phyloP scores from a whole-genome alignment of 2,113 vertebrate species.

The Hiodon alosoides region DNA sequence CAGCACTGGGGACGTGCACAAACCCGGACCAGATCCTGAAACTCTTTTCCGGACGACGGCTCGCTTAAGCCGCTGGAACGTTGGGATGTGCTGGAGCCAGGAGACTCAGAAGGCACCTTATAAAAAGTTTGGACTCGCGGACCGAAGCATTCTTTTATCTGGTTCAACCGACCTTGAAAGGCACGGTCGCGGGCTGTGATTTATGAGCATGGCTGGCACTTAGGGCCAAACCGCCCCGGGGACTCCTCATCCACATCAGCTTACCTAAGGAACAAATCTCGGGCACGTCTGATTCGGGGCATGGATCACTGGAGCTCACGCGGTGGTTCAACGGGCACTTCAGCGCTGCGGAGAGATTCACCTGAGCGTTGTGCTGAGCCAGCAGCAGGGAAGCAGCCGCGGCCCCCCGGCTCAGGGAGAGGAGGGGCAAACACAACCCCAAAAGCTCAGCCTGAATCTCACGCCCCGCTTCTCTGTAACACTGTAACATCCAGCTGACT shows the following conservation, averaged over 20 bases:
- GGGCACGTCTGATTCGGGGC: background rate
- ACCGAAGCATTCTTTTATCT: background rate
- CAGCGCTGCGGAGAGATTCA: background rate
- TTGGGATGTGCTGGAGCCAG: too few relatives aligned
- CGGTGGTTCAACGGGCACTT: background rate
- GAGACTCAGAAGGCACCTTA: background rate
- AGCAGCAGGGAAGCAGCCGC: background rate
- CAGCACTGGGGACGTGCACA: too few relatives aligned
- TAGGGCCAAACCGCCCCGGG: background rate
- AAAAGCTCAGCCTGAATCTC: background rate
- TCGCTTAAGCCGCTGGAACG: too few relatives aligned
- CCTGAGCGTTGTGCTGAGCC: background rate
- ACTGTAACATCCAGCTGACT: background rate
- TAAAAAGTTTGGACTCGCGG: background rate
- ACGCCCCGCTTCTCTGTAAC: background rate
- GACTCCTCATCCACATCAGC: background rate
- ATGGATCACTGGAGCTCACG: background rate
- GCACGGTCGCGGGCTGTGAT: background rate
- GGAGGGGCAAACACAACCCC: background rate
- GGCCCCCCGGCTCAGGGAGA: background rate
- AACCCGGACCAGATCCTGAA: too few relatives aligned
- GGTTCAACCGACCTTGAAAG: background rate
- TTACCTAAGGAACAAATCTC: conserved; percentile 12
- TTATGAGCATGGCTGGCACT: background rate
- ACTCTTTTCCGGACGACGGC: too few relatives aligned